Conservation (phyloP, 2,888 invertebrate species). For the Cryptosula pallasiana region DNA sequence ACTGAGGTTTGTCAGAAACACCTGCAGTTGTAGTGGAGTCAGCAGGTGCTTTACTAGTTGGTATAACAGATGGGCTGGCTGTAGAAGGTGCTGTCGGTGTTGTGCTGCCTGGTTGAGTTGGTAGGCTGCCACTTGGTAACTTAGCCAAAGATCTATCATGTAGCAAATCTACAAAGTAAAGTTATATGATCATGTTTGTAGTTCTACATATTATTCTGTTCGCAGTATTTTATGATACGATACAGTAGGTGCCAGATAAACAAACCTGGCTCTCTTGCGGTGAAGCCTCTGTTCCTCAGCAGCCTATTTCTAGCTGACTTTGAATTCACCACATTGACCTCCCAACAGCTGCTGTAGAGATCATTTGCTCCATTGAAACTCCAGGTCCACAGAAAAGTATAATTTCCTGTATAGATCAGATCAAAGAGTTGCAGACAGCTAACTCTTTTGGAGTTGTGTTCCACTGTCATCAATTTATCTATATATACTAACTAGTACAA, state of each 20-base stretch:
- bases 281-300: neutral
- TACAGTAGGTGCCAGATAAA: too few species aligned
- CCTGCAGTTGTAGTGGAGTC: neutral
- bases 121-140: neutral
- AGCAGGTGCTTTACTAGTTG: neutral
- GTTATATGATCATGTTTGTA: too few species aligned
- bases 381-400: slow-evolving; percentile 25
- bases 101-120: neutral
- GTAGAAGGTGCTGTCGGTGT: neutral
- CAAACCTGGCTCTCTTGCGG: slow-evolving; percentile 16
- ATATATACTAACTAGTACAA: too few species aligned
- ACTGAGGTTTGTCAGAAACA: too few species aligned
- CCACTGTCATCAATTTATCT: too few species aligned
- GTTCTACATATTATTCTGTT: too few species aligned
- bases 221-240: too few species aligned
- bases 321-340: slow-evolving; percentile 13
- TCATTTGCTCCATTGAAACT: slow-evolving; percentile 19
- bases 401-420: slow-evolving; percentile 19
- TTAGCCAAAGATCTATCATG: neutral
- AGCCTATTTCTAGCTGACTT: slow-evolving; percentile 9
- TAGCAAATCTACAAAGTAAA: neutral
- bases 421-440: too few species aligned
- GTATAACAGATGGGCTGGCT: neutral
- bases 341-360: slow-evolving; percentile 25
- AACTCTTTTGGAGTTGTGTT: too few species aligned